Percentiles rank a stretch among this genome's conserved stretches.
These are phyloP conservation scores for Theodoxus fluviatilis DNA, from an alignment of 2,888 invertebrate species.

Conservation along the genomic window DNA sequence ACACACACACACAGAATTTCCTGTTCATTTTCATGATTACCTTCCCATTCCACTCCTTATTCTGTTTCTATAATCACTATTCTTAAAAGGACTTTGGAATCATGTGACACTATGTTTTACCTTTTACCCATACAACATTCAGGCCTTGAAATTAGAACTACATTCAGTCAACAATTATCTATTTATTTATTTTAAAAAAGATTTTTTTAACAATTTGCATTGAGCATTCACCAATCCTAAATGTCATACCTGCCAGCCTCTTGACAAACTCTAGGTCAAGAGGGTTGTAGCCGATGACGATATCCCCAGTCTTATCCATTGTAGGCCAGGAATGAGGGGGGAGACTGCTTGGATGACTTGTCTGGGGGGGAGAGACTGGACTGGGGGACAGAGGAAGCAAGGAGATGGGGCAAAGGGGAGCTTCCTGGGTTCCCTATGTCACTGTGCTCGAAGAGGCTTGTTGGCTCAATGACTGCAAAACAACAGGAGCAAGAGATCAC, in stretches of 20 bases:
- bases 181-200: neutral
- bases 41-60: slow-evolving; percentile 29
- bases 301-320: slow-evolving; percentile 28
- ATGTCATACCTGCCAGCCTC: slow-evolving; percentile 41
- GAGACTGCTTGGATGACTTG: too few species aligned
- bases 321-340: neutral
- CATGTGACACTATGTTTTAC: neutral
- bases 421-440: slow-evolving; percentile 16
- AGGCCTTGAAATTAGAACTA: neutral
- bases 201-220: neutral
- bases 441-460: slow-evolving; percentile 36
- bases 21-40: too few species aligned
- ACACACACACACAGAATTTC: too few species aligned
- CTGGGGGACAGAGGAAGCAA: neutral
- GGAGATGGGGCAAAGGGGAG: neutral
- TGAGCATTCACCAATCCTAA: slow-evolving; percentile 11
- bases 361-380: neutral
- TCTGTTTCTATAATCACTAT: too few species aligned
- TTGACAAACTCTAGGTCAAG: slow-evolving; percentile 37
- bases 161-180: neutral
- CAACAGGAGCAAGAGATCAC: too few species aligned
- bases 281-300: slow-evolving; percentile 41
- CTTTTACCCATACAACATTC: neutral
- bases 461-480: slow-evolving; percentile 44
- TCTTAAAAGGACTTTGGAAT: slow-evolving; percentile 11